Evolutionary conservation across 2,797 vertebrate genomes (phyloP), one percentile per base, ranked within the genome.

Genomic region (Amazona finschi): DNA sequence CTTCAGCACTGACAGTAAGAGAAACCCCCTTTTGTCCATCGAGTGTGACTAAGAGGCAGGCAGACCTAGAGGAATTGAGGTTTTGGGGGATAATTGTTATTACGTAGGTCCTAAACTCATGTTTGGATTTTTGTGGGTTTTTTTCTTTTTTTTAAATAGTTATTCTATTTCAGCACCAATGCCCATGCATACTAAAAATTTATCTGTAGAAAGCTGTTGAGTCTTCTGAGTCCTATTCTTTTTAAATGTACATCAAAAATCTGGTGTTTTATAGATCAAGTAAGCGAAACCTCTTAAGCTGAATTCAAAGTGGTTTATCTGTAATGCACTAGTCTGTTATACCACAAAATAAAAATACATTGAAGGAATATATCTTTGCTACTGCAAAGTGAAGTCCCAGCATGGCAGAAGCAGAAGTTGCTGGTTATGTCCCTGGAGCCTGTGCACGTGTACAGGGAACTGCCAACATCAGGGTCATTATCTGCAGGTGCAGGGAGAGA

Each of bases 1-100:
- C 87, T 91, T 95, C 67, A 85, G 79, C 0, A 15, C 85, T 84
- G 80, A 90, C 82, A 96, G 94, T 89, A 47, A 39, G 79, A 91
- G 89, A 87, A 91, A 66, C 53, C 0, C 5, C 82, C 87, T 94
- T 95, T 95, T 95, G 85, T 96, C 60, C 76, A 5, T 46, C 2
- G 77, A 96, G 82, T 88, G 85, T 86, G 79, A 58, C 47, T 92
- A 4, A 73, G 80, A 93, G 71, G 67, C 87, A 76, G 73, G 89
- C 53, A 74, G 57, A 85, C 80, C 89, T 57, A 31, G 36, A 71
- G 87, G 82, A 49, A 69, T 1, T 38, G 70, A 60, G 33, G 5
- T 19, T 79, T 86, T 36, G 0, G 12, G 66, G 58, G 41, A 75
- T 78, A 47, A 81, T 93, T 76, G 30, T 69, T 89, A 28, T 73